Evolutionary conservation across 2,113 vertebrate species (phyloP).

Genomic region (Microtus richardsoni): DNA sequence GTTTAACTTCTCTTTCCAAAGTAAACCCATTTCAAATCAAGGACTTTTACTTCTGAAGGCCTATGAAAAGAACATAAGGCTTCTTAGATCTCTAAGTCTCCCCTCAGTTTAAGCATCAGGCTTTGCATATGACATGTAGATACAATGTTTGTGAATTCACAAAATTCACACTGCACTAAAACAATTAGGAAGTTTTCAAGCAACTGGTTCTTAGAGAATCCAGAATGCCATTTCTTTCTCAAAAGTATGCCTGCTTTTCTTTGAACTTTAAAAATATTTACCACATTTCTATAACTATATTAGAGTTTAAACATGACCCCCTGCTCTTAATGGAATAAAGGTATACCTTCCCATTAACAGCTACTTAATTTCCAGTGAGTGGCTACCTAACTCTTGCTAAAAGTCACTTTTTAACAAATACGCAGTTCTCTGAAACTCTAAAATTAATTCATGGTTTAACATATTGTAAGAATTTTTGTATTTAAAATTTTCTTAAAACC

Average conservation of each 20-base stretch:
- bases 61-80: background rate
- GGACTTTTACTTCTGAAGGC: background rate
- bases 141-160: constrained; percentile 13
- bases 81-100: background rate
- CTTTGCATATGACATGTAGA: constrained; percentile 11
- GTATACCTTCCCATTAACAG: background rate
- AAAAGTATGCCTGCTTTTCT: background rate
- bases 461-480: background rate
- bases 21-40: constrained; percentile 21
- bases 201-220: background rate
- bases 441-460: background rate
- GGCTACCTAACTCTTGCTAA: background rate
- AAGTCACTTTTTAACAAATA: constrained; percentile 14
- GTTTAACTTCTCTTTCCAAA: background rate
- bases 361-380: constrained; percentile 16
- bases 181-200: background rate
- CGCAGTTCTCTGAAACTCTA: background rate
- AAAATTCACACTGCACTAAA: constrained; percentile 19
- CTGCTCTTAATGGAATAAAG: background rate
- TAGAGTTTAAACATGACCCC: background rate
- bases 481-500: constrained; percentile 14
- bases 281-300: background rate
- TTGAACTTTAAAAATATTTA: constrained; percentile 1
- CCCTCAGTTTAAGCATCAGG: background rate
- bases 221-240: background rate